These are phyloP conservation scores for Psix sp. DNA, from an alignment of 1,140 invertebrate species.

Conservation along the genomic window DNA sequence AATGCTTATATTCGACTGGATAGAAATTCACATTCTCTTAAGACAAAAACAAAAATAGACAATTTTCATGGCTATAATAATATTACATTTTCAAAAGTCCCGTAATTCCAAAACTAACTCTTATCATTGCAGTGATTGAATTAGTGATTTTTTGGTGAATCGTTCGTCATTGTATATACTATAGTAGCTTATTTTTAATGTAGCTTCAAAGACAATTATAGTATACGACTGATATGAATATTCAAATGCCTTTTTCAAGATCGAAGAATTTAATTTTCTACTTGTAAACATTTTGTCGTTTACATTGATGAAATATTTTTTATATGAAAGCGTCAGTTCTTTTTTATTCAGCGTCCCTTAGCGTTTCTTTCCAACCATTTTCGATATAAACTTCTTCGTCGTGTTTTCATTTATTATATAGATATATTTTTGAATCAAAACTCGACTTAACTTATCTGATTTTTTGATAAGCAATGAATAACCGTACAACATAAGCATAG, in stretches of 20 bases:
- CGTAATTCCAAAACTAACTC: too few species aligned
- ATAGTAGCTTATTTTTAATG: slow-evolving; percentile 54
- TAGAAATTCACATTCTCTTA: too few species aligned
- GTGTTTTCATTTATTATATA: too few species aligned
- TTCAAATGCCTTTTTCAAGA: slow-evolving; percentile 48
- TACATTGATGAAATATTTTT: slow-evolving; percentile 35
- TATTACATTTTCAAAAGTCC: too few species aligned
- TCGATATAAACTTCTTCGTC: too few species aligned
- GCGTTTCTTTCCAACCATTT: too few species aligned
- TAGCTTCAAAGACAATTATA: slow-evolving; percentile 41
- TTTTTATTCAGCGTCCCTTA: too few species aligned
- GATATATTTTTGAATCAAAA: neutral
- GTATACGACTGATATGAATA: slow-evolving; percentile 57
- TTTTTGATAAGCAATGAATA: neutral
- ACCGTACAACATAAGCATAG: slow-evolving; percentile 50
- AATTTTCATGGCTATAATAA: too few species aligned
- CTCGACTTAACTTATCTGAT: neutral
- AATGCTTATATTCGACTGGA: too few species aligned
- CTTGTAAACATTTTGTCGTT: slow-evolving; percentile 34
- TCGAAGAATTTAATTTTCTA: slow-evolving; percentile 40
- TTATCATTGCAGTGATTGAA: slow-evolving; percentile 9
- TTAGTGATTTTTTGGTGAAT: slow-evolving; percentile 16
- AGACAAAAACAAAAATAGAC: too few species aligned
- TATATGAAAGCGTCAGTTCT: slow-evolving; percentile 11
- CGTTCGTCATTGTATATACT: slow-evolving; percentile 40